Evolutionary conservation across 2,888 invertebrate species (phyloP), one percentile per base, ranked within the genome.

Genomic region (Hanleya hanleyi): DNA sequence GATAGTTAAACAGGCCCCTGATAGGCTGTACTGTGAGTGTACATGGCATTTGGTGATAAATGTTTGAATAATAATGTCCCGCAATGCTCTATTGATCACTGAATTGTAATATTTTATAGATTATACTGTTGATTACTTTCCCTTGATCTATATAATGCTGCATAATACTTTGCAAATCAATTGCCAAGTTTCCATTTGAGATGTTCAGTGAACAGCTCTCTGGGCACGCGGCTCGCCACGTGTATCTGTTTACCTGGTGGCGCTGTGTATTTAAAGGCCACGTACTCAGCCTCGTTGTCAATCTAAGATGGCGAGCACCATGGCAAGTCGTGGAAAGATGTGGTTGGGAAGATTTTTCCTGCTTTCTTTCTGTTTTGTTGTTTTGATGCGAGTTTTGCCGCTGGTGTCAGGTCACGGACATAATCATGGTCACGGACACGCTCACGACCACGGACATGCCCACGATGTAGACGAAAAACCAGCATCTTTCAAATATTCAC

Each of bases 401-500:
- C 15, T 22, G 18, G 32, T 57, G 12, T 29, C 29, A 32, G 57
- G 26, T 57, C 41, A 41, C 41, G 9, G 6, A 29, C 38, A 64
- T 35, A 35, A 33, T 15, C 65, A 70, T 50, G 65, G 65, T 6
- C 70, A 70, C 41, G 69, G 35, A 15, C 69, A 69, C 26, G 69
- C 35, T 18, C 64, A 70, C 38, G 9, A 29, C 51, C 73, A 74
- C 68, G 71, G 75, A 74, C 76, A 78, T 71, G 75, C 69, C 72
- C 76, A 76, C 75, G 67, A 65, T 35, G 80, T 68, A 5, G 78
- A 93, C 78, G 94, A 94, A 85, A 91, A 93, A 72, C 81, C 86
- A 67, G 94, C 96, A 29, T 93, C 95, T 69, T 96, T 94, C 88
- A 97, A 96, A 91, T 97, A 97, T 91, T 95, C 96, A 37, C 92